Evolutionary conservation across 1,140 invertebrate genomes (phyloP).

Genomic region (Aplysia californica): DNA sequence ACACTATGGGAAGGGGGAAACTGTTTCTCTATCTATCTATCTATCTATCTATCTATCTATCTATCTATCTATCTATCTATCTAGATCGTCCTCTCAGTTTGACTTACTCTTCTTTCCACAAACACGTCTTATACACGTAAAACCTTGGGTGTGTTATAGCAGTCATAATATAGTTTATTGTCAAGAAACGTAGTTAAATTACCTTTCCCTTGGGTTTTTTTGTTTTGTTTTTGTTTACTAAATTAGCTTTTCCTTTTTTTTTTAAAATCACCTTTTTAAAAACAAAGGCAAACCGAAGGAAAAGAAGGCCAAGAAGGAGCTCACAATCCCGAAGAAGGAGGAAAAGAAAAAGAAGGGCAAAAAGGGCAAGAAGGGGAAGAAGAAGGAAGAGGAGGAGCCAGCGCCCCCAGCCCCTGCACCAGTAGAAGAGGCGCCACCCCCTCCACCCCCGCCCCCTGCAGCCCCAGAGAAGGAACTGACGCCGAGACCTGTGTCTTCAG

Average conservation of each 20-base stretch:
- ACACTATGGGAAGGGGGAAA: too few species aligned
- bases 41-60: too few species aligned
- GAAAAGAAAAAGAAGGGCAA: constrained; percentile 24
- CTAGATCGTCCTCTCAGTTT: too few species aligned
- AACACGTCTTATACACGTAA: too few species aligned
- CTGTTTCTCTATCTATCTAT: too few species aligned
- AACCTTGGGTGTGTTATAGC: too few species aligned
- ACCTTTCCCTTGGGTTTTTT: too few species aligned
- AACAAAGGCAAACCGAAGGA: constrained; percentile 43
- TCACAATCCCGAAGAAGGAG: constrained; percentile 22
- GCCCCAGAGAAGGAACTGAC: neutral
- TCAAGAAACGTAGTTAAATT: too few species aligned
- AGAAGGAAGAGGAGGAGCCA: constrained; percentile 38
- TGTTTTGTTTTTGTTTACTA: neutral
- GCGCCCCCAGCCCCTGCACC: neutral
- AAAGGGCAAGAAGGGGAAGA: constrained; percentile 18
- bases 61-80: too few species aligned
- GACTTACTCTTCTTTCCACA: too few species aligned
- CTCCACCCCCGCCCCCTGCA: neutral
- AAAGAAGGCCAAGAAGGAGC: constrained; percentile 34
- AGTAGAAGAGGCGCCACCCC: neutral
- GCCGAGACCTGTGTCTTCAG: neutral
- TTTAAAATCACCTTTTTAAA: neutral
- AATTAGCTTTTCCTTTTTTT: too few species aligned
- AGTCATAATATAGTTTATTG: too few species aligned